Evolutionary conservation across 1,140 invertebrate genomes (phyloP), one percentile per base, ranked within the genome.

Genomic region (Idris sp.): DNA sequence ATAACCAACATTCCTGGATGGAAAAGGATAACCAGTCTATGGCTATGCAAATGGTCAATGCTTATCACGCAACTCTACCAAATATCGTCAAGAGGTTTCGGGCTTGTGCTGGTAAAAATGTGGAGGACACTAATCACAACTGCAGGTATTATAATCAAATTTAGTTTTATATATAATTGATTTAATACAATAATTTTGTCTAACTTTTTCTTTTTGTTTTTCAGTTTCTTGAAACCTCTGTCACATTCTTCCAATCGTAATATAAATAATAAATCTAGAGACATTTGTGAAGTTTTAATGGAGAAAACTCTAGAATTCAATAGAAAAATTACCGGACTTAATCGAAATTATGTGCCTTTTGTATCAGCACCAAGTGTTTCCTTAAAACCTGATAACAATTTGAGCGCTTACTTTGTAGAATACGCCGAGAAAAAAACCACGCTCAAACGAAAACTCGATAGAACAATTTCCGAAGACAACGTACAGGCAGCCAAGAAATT

Each of bases 31-130:
- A 56, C 7, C 53, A 78, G 11, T 59, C 81, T 0, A 67, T 16
- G 1, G 69, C 79, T 0, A 13, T 77, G 15, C 76, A 65, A 9
- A 80, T 87, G 48, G 64, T 86, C 3, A 76, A 74, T 0, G 83
- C 82, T 2, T 86, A 84, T 41, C 80, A 86, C 13, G 51, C 64
- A 0, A 88, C 86, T 1, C n/a, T 88, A 2, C 86, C 86, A 0
- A 72, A 82, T 3, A 69, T 87, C 1, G 79, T 82, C 2, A 83
- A 79, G 26, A 56, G 59, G 4, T 86, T 88, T 25, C 19, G 30
- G 61, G 30, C 10, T 41, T 56, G 53, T 9, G 67, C n/a, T 2
- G 38, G 38, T 59, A 76, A 71, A 41, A 10, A 41, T 1, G 51
- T n/a, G n/a, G n/a, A n/a, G n/a, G n/a, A n/a, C n/a, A n/a, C n/a